Conservation (phyloP, 2,113 vertebrate species). For the Ploceus nigricollis region DNA sequence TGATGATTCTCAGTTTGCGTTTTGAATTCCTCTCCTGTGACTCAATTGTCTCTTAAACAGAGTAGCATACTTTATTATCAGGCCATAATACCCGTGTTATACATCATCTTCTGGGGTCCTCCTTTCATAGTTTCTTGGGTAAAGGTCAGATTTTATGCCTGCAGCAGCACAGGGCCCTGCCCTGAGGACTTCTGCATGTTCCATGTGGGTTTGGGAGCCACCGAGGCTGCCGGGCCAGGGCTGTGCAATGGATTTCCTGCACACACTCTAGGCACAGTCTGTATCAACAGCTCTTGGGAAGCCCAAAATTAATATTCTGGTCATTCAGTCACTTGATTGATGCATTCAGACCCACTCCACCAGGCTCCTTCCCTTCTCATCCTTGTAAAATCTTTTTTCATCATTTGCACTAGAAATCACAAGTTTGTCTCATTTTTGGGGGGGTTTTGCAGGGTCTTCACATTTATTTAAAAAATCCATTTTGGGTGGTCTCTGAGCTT, state of each 20-base stretch:
- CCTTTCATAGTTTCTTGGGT: background rate
- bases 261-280: background rate
- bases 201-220: background rate
- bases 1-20: background rate
- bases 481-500: background rate
- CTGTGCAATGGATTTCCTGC: background rate
- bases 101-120: background rate
- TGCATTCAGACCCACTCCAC: background rate
- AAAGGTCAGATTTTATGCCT: background rate
- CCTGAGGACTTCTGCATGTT: background rate
- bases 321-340: background rate
- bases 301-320: background rate
- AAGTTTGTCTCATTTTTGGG: fast-evolving
- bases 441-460: background rate
- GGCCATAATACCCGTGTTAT: background rate
- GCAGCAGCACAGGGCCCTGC: background rate
- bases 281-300: background rate
- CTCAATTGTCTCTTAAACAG: background rate
- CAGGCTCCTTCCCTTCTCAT: background rate
- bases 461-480: background rate
- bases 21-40: background rate
- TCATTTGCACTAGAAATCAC: background rate
- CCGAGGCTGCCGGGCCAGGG: fast-evolving
- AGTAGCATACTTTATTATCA: background rate
- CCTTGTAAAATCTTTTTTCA: background rate